These are phyloP conservation scores for Helicoverpa assulta DNA, from an alignment of 2,888 invertebrate genomes.

Conservation along the genomic window DNA sequence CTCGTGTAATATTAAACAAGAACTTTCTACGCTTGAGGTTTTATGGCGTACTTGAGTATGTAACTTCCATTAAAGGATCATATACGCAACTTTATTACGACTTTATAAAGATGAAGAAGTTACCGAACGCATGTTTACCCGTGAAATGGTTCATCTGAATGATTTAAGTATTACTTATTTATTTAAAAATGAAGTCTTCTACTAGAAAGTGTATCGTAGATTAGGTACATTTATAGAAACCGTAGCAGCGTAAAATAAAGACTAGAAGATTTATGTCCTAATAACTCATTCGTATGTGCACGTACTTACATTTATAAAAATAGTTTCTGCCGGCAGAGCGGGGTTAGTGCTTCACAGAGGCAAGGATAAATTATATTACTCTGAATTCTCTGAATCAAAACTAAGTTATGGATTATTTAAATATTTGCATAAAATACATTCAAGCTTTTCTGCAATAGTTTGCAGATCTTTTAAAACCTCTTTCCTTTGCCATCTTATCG, in stretches of 20 bases:
- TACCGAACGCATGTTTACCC: slow-evolving; percentile 29
- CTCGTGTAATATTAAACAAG: slow-evolving; percentile 59
- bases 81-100: slow-evolving; percentile 51
- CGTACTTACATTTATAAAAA: slow-evolving; percentile 50
- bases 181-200: slow-evolving; percentile 36
- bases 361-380: slow-evolving; percentile 44
- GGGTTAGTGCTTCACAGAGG: slow-evolving; percentile 18
- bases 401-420: slow-evolving; percentile 36
- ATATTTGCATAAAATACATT: slow-evolving; percentile 19
- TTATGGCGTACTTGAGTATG: slow-evolving; percentile 59
- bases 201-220: slow-evolving; percentile 17
- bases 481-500: too few species aligned
- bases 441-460: not conserved
- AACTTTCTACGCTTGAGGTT: slow-evolving; percentile 59
- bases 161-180: slow-evolving; percentile 30
- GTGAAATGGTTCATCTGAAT: slow-evolving; percentile 34
- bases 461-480: not conserved
- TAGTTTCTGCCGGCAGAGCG: slow-evolving; percentile 35
- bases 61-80: slow-evolving; percentile 50
- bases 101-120: slow-evolving; percentile 55
- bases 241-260: slow-evolving; percentile 33
- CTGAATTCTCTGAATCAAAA: slow-evolving; percentile 41
- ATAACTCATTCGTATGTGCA: slow-evolving; percentile 54
- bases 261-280: slow-evolving; percentile 36
- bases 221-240: slow-evolving; percentile 17